Evolutionary conservation across 2,888 invertebrate genomes (phyloP), one percentile per base, ranked within the genome.

Genomic region (Drosophila neutralis): DNA sequence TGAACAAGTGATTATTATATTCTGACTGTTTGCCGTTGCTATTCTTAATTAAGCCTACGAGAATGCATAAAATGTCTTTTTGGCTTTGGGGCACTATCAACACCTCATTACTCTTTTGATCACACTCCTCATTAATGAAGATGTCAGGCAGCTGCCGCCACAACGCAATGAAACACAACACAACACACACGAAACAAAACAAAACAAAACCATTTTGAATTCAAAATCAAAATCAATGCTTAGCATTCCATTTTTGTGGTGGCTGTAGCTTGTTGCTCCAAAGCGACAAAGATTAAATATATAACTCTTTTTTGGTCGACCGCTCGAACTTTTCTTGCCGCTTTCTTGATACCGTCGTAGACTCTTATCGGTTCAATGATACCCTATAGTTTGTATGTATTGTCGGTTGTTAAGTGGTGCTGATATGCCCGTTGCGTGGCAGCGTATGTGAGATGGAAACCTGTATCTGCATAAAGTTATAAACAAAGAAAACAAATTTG

Each of bases 91-190:
- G 76, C 88, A 83, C 89, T 91, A 91, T 91, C 91, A 91, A 91
- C 92, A 91, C 92, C 89, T 91, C 90, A 91, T 91, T 91, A 91
- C 91, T 91, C 92, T 89, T 84, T 80, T 87, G 88, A 91, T 91
- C 91, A 87, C 84, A 87, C 91, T 87, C 83, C 81, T 88, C 83
- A 86, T 91, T 91, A 91, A 90, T 91, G 90, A 87, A 91, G 90
- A 82, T 84, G 91, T 91, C 91, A 81, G 77, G 60, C 75, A 60
- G 83, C 83, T 65, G 83, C 66, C 57, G 66, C 33, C 69, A 56
- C n/a, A 48, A 13, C 45, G 56, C 24, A 53, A 31, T 57, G 62
- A 60, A 75, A 73, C 61, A 59, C 76, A 67, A 61, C 45, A 64
- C 73, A 49, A 42, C 53, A 56, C 35, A 52, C 68, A 77, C 64